Base-by-base conservation (phyloP, 2,888 invertebrate genomes). In the Phytoseiulus persimilis region DNA sequence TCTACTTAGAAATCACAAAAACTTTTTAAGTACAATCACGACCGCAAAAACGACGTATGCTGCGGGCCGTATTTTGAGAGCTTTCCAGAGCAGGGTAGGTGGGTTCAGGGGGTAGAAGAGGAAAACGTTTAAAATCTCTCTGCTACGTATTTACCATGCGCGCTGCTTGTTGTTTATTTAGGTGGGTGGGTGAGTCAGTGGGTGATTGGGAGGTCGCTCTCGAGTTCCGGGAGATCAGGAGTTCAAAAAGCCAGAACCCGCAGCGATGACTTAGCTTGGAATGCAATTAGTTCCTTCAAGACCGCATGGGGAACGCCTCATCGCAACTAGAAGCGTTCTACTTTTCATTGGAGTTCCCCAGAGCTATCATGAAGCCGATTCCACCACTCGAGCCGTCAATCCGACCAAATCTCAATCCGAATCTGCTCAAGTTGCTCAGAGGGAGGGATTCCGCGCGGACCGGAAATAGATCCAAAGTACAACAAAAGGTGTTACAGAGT, bases 251-350 rank as follows among this genome's bases (percentile, higher is more conserved):
- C 65, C 65, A 28, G 65, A 65, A 65, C 32, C 6, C 87, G 39
- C 33, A 14, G 87, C 87, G 87, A 87, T 87, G 87, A 87, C 87
- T 87, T 87, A 87, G 87, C 39, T 87, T 87, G 87, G 87, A 87
- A 87, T 87, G 87, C 87, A 87, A 45, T 84, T n/a, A 65, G 65
- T 65, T 65, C 65, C 18, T 28, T 65, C 65, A 14, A 18, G 65
- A 65, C 65, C 65, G 65, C 9, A 3, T 9, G 39, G 39, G 39
- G 9, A 39, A 39, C 39, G 9, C 39, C 39, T 65, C 65, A 14
- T 18, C 65, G 23, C 65, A 65, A 65, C 28, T n/a, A n/a, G n/a
- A n/a, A n/a, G n/a, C n/a, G n/a, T n/a, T n/a, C n/a, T n/a, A n/a
- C n/a, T n/a, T n/a, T n/a, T n/a, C n/a, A n/a, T n/a, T n/a, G n/a